These are phyloP conservation scores for Hyposoter didymator DNA, from an alignment of 2,888 invertebrate species.

Conservation along the genomic window DNA sequence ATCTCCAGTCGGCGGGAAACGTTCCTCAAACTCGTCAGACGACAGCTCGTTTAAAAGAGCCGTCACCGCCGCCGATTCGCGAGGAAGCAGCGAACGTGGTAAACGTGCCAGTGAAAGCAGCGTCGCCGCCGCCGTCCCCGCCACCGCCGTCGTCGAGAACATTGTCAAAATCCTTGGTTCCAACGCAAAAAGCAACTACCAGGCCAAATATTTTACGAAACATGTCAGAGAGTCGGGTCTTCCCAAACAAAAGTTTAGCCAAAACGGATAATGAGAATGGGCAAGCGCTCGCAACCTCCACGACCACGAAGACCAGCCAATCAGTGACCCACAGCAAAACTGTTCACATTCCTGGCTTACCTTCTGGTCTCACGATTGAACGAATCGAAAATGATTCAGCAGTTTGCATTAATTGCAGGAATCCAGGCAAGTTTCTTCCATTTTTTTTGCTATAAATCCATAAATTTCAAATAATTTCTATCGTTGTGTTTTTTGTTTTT, in stretches of 20 bases:
- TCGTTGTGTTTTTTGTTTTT: background rate
- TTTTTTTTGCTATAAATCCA: background rate
- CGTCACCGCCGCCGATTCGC: conserved; percentile 78
- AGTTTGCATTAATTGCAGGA: conserved; percentile 84
- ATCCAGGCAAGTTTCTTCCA: conserved; percentile 82
- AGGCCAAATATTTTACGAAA: conserved; percentile 78
- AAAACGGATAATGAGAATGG: conserved; percentile 72
- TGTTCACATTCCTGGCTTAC: conserved; percentile 85
- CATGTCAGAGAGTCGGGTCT: conserved; percentile 75
- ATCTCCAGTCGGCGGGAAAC: conserved; percentile 84
- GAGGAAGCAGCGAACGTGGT: conserved; percentile 60
- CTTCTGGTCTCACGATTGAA: conserved; percentile 86
- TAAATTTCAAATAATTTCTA: background rate
- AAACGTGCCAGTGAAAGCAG: conserved; percentile 72
- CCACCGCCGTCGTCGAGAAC: conserved; percentile 73
- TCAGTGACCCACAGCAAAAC: conserved; percentile 75
- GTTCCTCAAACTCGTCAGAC: conserved; percentile 85
- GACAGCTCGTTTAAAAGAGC: conserved; percentile 79
- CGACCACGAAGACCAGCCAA: conserved; percentile 76
- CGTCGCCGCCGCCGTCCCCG: conserved; percentile 70
- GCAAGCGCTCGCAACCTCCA: conserved; percentile 55
- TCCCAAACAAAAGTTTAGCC: conserved; percentile 66
- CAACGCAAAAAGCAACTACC: conserved; percentile 76
- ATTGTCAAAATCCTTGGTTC: conserved; percentile 75
- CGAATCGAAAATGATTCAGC: conserved; percentile 84